Evolutionary conservation across 2,797 vertebrate species (phyloP), one percentile per base, ranked within the genome.

Genomic region (Lacerta viridis): DNA sequence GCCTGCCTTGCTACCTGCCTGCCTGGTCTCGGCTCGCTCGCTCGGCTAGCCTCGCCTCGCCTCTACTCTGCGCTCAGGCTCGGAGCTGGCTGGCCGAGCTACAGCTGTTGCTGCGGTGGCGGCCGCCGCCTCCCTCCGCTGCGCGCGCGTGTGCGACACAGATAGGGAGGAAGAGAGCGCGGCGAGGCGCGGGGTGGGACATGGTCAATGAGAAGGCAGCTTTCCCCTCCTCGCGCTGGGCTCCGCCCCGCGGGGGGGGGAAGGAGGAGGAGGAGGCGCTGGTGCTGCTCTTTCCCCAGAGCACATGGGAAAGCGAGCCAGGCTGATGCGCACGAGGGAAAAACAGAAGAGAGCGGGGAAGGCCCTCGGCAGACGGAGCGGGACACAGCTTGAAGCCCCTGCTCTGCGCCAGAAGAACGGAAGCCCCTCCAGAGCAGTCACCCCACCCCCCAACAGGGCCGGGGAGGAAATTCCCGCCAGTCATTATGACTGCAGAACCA

Each of bases 151-250:
- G 94, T 91, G 91, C 85, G 83, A 82, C 88, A 2, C 84, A 50
- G 94, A 94, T 93, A 92, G 91, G 91, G 89, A 79, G 80, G 92
- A 80, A 80, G 81, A 71, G 80, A 7, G 89, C 84, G 90, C 76
- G 79, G 84, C 71, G 80, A 81, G 29, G 89, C 74, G 76, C 92
- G 33, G 89, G 85, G 79, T 46, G 78, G 86, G 23, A 25, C 82
- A 3, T 25, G 43, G 82, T 43, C 78, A 68, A 33, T 8, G 80
- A 43, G 84, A 79, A 18, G 1, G 59, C 46, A 15, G 69, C 82
- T 29, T 4, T 15, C 20, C 64, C 61, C 75, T n/a, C 23, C 69
- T 4, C 18, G 7, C 18, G 7, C 71, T 25, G 39, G 71, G 59
- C 84, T 77, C 87, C 90, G 61, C 87, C 83, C 71, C 68, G 20